Evolutionary conservation across 2,113 vertebrate species (phyloP).

Genomic region (Mus pahari): DNA sequence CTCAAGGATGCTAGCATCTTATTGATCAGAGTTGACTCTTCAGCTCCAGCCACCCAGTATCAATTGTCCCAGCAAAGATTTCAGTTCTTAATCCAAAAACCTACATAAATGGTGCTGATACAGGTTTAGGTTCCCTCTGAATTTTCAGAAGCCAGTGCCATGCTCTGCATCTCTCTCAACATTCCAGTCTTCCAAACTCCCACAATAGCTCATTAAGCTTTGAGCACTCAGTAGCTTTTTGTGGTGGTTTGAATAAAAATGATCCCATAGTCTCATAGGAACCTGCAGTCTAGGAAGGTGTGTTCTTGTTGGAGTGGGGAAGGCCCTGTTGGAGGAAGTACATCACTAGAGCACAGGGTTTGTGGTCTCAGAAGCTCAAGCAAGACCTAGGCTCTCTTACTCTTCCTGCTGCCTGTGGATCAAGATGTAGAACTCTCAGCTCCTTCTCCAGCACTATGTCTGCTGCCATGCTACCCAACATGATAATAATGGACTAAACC

Average conservation of each 20-base stretch:
- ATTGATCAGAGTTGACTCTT: neutral
- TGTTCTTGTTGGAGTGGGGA: too few species aligned
- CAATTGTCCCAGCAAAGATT: neutral
- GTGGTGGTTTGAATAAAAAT: neutral
- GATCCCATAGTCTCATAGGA: neutral
- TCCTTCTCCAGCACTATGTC: neutral
- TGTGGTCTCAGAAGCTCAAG: neutral
- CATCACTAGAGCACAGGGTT: neutral
- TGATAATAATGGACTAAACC: neutral
- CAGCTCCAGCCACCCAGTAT: neutral
- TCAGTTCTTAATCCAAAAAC: neutral
- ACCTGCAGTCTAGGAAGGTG: neutral
- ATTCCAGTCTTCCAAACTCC: neutral
- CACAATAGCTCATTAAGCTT: neutral
- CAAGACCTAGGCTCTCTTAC: neutral
- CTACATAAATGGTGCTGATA: neutral
- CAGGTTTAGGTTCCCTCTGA: neutral
- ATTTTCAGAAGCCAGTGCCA: neutral
- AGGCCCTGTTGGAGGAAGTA: neutral
- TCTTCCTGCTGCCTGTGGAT: neutral
- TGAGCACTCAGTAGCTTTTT: neutral
- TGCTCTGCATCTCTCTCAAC: neutral
- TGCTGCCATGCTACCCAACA: neutral
- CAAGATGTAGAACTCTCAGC: neutral
- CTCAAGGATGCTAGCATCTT: neutral